These are phyloP conservation scores for Strigamia maritima DNA, from an alignment of 2,888 invertebrate genomes.

Conservation along the genomic window DNA sequence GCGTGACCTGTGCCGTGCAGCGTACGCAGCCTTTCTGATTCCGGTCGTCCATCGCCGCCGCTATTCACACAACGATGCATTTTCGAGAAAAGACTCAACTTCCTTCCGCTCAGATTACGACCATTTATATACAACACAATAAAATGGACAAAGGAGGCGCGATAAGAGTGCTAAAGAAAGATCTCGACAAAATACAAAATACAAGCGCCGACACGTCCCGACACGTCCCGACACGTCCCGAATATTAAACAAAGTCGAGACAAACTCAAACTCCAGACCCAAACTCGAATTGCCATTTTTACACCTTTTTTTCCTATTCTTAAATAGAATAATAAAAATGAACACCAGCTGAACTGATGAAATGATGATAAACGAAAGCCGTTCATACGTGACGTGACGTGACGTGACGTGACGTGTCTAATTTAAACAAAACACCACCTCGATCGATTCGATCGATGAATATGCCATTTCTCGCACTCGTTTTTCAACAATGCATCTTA, in stretches of 20 bases:
- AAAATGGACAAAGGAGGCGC: not conserved
- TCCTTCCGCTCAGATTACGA: conserved; percentile 16
- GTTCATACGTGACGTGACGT: not conserved
- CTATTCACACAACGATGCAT: not conserved
- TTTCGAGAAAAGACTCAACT: not conserved
- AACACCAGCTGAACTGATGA: not conserved
- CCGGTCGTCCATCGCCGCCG: not conserved
- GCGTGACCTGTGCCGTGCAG: not conserved
- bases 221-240: not conserved
- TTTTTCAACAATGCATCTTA: too few relatives aligned
- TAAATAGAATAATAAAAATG: not conserved
- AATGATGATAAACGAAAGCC: not conserved
- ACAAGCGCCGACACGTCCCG: not conserved
- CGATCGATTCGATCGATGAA: not conserved
- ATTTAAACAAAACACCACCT: not conserved
- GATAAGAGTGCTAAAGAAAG: not conserved
- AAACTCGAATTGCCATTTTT: not conserved
- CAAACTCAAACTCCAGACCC: not conserved
- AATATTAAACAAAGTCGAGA: not conserved
- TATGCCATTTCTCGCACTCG: too few relatives aligned
- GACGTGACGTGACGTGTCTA: not conserved
- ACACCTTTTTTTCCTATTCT: too few relatives aligned
- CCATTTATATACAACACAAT: not conserved
- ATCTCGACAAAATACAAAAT: not conserved
- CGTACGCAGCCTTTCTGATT: not conserved